Percentiles rank a stretch among this genome's conserved stretches.
phyloP scores from a whole-genome alignment of 2,888 invertebrate species.

The Auanema sp. region DNA sequence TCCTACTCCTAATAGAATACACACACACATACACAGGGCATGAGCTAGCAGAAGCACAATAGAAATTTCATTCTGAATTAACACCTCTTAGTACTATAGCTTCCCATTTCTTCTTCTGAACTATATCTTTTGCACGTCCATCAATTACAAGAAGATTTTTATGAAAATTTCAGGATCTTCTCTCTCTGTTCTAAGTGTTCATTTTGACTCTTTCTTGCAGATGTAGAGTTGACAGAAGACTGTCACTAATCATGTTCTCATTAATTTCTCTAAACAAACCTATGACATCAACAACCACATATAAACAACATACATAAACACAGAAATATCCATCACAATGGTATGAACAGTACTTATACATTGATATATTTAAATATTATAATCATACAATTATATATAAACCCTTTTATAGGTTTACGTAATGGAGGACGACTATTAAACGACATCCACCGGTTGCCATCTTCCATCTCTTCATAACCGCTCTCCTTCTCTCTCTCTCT shows the following conservation, averaged over 20 bases:
- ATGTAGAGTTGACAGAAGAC: too few relatives aligned
- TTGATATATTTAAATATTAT: slow-evolving; percentile 5
- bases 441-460: slow-evolving; percentile 5
- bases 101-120: background rate
- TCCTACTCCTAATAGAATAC: too few relatives aligned
- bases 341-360: too few relatives aligned
- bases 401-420: slow-evolving; percentile 47
- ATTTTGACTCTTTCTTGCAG: too few relatives aligned
- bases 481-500: too few relatives aligned
- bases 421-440: slow-evolving; percentile 51
- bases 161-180: too few relatives aligned
- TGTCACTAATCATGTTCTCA: too few relatives aligned
- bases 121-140: background rate
- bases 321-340: slow-evolving; percentile 5
- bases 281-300: background rate
- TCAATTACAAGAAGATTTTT: background rate
- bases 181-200: too few relatives aligned
- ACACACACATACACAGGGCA: too few relatives aligned
- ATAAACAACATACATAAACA: background rate
- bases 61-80: background rate
- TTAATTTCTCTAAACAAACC: background rate
- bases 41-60: background rate
- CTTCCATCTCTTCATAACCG: background rate
- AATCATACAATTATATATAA: background rate
- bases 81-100: background rate